Evolutionary conservation across 2,797 vertebrate genomes (phyloP), one percentile per base, ranked within the genome.

Genomic region (Ataeniobius toweri): DNA sequence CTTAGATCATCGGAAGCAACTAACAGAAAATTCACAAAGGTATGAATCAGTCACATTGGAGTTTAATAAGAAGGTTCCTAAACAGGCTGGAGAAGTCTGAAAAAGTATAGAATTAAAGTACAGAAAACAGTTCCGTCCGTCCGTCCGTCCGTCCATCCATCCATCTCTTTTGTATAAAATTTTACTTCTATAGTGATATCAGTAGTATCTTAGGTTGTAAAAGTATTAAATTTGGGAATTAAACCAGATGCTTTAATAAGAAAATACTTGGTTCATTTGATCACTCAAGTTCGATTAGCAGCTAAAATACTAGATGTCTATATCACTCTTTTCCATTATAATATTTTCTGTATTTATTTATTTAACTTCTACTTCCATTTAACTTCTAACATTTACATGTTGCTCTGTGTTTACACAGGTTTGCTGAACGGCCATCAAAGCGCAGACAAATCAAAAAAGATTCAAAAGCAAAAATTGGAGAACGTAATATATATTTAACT

Each of bases 11-110:
- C 76, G 82, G 78, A 82, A 53, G 81, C 74, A 63, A 83, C 91
- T 87, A 83, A 92, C 86, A 86, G 84, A 85, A 88, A 82, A 87
- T 91, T 93, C 85, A 90, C 88, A 88, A 68, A 28, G 69, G 74
- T 55, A 80, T 48, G 82, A 91, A 93, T 94, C 91, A 91, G 93
- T 93, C 90, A 91, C n/a, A 71, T 61, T 20, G 36, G 73, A 51
- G 36, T 41, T 12, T 12, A 22, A 13, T 67, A 12, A 1, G 18
- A 39, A 3, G 1, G 63, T 24, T 67, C 36, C 31, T 65, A 3
- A 3, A 9, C 18, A 39, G 63, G 39, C 63, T 67, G 20, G 22
- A 24, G 41, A 67, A 67, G 39, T 44, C 63, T 22, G 31, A 14
- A 63, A 36, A 31, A 0, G 14, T 18, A 61, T 12, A 31, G 14